These are phyloP conservation scores for Nibea coibor DNA, from an alignment of 2,113 vertebrate species.

Conservation along the genomic window DNA sequence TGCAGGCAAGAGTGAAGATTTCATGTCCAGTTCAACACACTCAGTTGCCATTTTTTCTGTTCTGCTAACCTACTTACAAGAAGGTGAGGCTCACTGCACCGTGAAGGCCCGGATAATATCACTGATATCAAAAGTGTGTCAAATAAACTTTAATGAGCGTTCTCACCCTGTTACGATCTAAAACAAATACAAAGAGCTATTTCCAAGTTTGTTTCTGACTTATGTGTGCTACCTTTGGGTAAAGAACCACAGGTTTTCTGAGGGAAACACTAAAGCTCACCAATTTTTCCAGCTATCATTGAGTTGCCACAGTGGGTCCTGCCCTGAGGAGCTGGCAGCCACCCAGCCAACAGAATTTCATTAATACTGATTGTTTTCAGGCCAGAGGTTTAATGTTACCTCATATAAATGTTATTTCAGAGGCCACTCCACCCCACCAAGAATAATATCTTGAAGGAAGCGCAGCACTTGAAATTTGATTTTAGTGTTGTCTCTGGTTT, in stretches of 20 bases:
- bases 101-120: background rate
- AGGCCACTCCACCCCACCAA: constrained; percentile 11
- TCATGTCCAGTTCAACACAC: constrained; percentile 11
- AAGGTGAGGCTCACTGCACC: background rate
- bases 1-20: constrained; percentile 45
- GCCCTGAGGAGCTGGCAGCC: constrained; percentile 35
- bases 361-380: constrained; percentile 57
- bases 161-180: background rate
- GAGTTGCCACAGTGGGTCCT: constrained; percentile 7
- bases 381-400: constrained; percentile 45
- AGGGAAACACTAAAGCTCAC: background rate
- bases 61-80: constrained; percentile 24
- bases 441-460: constrained; percentile 34
- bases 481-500: background rate
- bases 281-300: background rate
- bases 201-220: background rate
- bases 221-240: background rate
- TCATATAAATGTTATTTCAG: constrained; percentile 58
- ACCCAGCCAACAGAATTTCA: constrained; percentile 17
- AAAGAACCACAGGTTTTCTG: background rate
- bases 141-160: constrained; percentile 18
- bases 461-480: constrained; percentile 1
- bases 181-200: constrained; percentile 8
- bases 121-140: background rate
- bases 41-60: constrained; percentile 17